Evolutionary conservation across 2,797 vertebrate genomes (phyloP).

Genomic region (Crenuchus spilurus): DNA sequence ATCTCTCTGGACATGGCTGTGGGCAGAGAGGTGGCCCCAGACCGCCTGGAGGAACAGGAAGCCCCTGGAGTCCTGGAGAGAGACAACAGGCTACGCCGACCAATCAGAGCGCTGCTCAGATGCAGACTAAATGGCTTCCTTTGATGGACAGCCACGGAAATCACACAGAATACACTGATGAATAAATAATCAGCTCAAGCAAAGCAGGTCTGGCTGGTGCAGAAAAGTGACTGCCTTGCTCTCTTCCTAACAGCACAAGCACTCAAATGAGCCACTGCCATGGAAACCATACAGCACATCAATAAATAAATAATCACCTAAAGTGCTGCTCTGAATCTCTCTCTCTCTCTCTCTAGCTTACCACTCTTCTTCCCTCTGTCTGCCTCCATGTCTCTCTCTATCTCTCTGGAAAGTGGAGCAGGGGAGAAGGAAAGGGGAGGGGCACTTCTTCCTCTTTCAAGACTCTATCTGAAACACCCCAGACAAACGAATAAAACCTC

Average conservation of each 20-base stretch:
- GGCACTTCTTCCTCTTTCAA: slow-evolving; percentile 45
- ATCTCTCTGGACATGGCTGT: neutral
- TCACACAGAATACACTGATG: slow-evolving; percentile 56
- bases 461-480: slow-evolving; percentile 25
- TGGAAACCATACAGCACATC: slow-evolving; percentile 64
- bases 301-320: slow-evolving; percentile 66
- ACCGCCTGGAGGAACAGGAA: slow-evolving; percentile 40
- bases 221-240: slow-evolving; percentile 47
- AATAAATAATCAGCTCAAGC: slow-evolving; percentile 60
- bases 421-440: slow-evolving; percentile 26
- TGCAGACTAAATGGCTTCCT: slow-evolving; percentile 50
- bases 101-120: slow-evolving; percentile 45
- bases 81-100: slow-evolving; percentile 18
- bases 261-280: slow-evolving; percentile 56
- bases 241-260: slow-evolving; percentile 51
- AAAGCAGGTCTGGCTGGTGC: slow-evolving; percentile 46
- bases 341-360: slow-evolving; percentile 29
- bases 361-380: slow-evolving; percentile 24
- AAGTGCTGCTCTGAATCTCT: slow-evolving; percentile 60
- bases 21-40: neutral
- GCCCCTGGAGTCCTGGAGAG: slow-evolving; percentile 30
- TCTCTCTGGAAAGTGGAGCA: slow-evolving; percentile 43
- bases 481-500: slow-evolving; percentile 34
- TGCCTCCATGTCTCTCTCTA: slow-evolving; percentile 11
- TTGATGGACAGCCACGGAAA: slow-evolving; percentile 55